Percentiles rank a stretch among this genome's conserved stretches.
These are phyloP conservation scores for Pluvianellus socialis DNA, from an alignment of 2,113 vertebrate genomes.

Conservation along the genomic window DNA sequence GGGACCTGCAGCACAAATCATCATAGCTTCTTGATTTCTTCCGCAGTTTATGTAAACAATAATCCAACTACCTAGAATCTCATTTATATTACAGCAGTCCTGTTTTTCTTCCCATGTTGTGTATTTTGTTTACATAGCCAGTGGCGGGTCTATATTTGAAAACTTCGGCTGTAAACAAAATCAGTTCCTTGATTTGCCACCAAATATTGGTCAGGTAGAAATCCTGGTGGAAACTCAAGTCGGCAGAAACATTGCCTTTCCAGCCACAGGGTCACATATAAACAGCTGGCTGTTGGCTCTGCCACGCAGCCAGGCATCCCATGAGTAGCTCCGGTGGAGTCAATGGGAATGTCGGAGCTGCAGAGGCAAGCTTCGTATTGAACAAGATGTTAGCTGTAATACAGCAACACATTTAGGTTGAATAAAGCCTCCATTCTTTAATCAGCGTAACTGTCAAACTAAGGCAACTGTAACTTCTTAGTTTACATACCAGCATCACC, in stretches of 20 bases:
- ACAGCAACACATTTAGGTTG: not conserved
- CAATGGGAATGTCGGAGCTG: not conserved
- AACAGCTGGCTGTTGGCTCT: not conserved
- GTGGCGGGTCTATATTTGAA: not conserved
- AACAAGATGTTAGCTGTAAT: not conserved
- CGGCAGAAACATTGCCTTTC: not conserved
- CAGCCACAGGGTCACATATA: not conserved
- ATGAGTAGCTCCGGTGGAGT: not conserved
- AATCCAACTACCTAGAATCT: not conserved
- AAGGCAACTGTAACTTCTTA: slow-evolving; percentile 56
- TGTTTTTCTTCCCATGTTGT: not conserved
- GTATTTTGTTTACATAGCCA: not conserved
- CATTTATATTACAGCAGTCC: not conserved
- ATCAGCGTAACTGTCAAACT: slow-evolving; percentile 62
- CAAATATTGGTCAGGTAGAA: not conserved
- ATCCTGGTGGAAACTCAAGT: not conserved
- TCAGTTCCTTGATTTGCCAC: not conserved
- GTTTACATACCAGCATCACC: slow-evolving; percentile 65
- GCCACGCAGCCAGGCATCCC: not conserved
- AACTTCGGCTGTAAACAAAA: not conserved
- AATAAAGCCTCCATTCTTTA: slow-evolving; percentile 63
- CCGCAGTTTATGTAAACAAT: slow-evolving; percentile 12
- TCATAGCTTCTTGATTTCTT: slow-evolving; percentile 1
- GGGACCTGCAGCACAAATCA: not conserved
- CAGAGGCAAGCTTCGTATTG: not conserved